These are phyloP conservation scores for Priocnemis perturbator DNA, from an alignment of 2,888 invertebrate species.

Conservation along the genomic window DNA sequence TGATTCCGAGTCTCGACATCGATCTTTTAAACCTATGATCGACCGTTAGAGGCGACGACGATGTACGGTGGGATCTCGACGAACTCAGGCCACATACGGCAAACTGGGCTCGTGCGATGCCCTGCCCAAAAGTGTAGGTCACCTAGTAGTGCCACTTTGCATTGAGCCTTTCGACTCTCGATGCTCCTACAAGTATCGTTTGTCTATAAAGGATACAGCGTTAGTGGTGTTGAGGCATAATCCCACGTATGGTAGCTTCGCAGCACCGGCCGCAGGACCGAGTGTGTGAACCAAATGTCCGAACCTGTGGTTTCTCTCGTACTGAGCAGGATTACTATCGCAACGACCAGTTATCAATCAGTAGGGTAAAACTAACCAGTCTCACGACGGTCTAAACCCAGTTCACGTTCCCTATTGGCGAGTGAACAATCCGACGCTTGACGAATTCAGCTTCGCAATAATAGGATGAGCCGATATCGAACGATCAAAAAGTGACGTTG, in stretches of 20 bases:
- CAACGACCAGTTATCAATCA: slow-evolving; percentile 74
- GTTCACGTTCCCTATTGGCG: slow-evolving; percentile 74
- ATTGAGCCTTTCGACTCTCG: no score
- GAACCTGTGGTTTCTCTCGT: slow-evolving; percentile 76
- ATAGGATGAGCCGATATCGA: slow-evolving; percentile 87
- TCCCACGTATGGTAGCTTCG: neutral
- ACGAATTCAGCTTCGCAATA: slow-evolving; percentile 84
- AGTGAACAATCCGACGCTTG: slow-evolving; percentile 85
- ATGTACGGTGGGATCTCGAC: no score
- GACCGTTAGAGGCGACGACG: no score
- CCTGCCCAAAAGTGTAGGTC: no score
- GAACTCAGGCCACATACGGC: no score
- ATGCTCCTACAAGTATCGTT: no score
- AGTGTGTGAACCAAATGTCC: slow-evolving; percentile 76
- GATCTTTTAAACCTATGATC: slow-evolving; percentile 43
- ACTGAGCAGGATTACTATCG: slow-evolving; percentile 79
- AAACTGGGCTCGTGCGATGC: no score
- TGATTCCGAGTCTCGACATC: slow-evolving; percentile 78
- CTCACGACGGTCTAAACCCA: no score
- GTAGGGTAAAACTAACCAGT: slow-evolving; percentile 77
- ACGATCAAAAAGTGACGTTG: slow-evolving; percentile 84
- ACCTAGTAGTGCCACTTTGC: no score
- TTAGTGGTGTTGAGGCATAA: neutral
- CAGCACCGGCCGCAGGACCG: slow-evolving; percentile 52
- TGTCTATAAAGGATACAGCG: no score